These are phyloP conservation scores for Chionoecetes opilio DNA, from an alignment of 1,140 invertebrate species.

Conservation along the genomic window DNA sequence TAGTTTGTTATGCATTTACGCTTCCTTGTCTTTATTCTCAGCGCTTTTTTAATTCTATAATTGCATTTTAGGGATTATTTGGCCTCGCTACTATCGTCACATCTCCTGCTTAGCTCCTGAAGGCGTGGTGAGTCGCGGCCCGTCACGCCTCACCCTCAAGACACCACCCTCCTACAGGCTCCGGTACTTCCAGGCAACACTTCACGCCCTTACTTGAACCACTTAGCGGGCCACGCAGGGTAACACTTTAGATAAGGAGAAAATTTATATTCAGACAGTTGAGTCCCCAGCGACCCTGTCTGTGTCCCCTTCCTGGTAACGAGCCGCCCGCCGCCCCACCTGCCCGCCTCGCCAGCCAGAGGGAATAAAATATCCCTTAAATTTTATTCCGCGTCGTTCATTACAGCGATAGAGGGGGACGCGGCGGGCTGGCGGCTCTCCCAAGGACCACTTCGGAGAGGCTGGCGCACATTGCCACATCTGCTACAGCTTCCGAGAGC, in stretches of 20 bases:
- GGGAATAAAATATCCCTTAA: constrained; percentile 20
- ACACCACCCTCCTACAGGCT: constrained; percentile 6
- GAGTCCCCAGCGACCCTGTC: constrained; percentile 34
- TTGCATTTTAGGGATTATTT: not conserved
- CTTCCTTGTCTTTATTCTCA: too few relatives aligned
- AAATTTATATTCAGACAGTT: constrained; percentile 44
- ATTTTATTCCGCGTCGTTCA: constrained; percentile 6
- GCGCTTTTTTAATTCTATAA: too few relatives aligned
- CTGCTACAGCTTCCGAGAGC: not conserved
- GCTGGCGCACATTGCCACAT: not conserved
- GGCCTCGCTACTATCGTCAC: not conserved
- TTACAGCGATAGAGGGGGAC: not conserved
- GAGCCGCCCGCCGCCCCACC: constrained; percentile 35
- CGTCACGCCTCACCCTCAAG: not conserved
- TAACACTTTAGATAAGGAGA: constrained; percentile 39
- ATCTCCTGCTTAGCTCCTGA: not conserved
- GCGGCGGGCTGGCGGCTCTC: not conserved
- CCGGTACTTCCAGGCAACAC: not conserved
- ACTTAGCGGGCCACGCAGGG: constrained; percentile 12
- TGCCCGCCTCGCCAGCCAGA: not conserved
- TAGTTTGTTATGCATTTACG: not conserved
- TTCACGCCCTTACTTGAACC: not conserved
- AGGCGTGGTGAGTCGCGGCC: not conserved
- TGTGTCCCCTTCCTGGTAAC: constrained; percentile 34
- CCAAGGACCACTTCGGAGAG: not conserved